Evolutionary conservation across 2,797 vertebrate species (phyloP).

Genomic region (Lacerta viridis): DNA sequence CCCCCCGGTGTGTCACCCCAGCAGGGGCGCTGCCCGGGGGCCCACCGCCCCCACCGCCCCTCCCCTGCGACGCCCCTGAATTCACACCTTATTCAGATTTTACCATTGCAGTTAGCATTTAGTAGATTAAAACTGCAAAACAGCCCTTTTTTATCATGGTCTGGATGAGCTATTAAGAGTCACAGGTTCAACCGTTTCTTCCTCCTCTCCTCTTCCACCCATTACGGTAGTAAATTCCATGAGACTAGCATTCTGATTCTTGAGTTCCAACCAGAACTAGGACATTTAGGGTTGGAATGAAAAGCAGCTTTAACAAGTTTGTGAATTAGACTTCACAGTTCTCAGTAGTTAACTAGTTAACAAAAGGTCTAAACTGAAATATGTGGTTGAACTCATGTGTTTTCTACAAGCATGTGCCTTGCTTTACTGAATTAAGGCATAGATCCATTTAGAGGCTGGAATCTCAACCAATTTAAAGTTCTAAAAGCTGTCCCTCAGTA

Average conservation of each 20-base stretch:
- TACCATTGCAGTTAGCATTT: background rate
- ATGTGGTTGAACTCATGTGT: background rate
- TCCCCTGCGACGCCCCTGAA: background rate
- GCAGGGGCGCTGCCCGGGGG: too few relatives aligned
- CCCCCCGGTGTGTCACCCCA: too few relatives aligned
- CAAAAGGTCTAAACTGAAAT: background rate
- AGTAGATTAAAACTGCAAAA: background rate
- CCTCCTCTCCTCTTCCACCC: background rate
- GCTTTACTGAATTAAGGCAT: background rate
- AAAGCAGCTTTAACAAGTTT: background rate
- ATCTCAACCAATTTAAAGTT: background rate
- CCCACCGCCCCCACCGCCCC: too few relatives aligned
- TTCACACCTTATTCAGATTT: background rate
- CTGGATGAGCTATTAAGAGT: background rate
- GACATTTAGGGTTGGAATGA: background rate
- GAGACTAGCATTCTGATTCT: background rate
- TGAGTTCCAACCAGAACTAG: background rate
- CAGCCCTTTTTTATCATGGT: background rate
- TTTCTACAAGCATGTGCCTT: background rate
- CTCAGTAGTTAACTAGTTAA: background rate
- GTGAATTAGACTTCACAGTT: background rate
- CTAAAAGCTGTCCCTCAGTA: background rate
- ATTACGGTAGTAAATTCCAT: background rate
- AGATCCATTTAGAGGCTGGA: background rate
- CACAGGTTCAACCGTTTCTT: background rate